Conservation (phyloP, 2,113 vertebrate species). For the Burhinus bistriatus region DNA sequence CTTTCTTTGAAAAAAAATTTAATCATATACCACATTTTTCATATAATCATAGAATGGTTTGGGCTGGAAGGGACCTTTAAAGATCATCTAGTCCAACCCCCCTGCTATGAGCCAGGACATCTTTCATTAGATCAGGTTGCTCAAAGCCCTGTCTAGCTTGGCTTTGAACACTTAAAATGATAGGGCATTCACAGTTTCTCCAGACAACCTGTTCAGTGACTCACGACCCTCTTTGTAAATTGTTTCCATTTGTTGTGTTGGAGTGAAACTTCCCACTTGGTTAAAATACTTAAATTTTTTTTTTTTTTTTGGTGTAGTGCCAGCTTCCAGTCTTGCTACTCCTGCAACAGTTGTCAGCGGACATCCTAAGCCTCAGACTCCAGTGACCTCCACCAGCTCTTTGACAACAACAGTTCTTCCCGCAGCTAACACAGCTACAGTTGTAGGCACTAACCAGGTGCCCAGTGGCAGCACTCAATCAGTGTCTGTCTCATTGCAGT, state of each 20-base stretch:
- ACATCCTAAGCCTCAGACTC: constrained; percentile 72
- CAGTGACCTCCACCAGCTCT: constrained; percentile 70
- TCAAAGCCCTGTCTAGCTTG: not conserved
- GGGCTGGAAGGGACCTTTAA: not conserved
- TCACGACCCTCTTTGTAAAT: not conserved
- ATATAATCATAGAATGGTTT: not conserved
- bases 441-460: constrained; percentile 77
- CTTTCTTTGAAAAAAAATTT: not conserved
- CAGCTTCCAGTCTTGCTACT: constrained; percentile 67
- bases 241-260: not conserved
- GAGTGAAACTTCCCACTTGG: not conserved
- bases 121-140: not conserved
- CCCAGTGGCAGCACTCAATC: constrained; percentile 74
- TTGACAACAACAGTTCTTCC: constrained; percentile 77
- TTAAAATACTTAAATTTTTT: not conserved
- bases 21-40: not conserved
- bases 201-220: not conserved
- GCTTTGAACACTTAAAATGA: not conserved
- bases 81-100: not conserved
- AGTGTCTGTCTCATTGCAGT: constrained; percentile 79
- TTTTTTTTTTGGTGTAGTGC: constrained; percentile 26
- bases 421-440: constrained; percentile 70
- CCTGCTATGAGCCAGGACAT: not conserved
- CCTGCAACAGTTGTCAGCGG: constrained; percentile 66
- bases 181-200: not conserved